Evolutionary conservation across 1,140 invertebrate species (phyloP).

Genomic region (Zophobas atratus): DNA sequence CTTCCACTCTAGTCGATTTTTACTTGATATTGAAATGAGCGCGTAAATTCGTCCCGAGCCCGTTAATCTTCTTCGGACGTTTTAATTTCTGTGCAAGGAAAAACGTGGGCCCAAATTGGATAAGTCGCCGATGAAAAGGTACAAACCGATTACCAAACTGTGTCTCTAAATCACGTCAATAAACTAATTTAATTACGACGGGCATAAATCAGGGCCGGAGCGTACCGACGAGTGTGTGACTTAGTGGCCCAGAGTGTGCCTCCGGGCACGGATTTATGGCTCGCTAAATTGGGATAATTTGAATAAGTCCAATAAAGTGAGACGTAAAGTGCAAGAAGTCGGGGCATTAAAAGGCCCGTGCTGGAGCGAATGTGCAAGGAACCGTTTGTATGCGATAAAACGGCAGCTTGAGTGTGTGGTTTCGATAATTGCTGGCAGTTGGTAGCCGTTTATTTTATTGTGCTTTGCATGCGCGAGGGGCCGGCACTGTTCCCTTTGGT

Average conservation of each 20-base stretch:
- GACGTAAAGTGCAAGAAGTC: slow-evolving; percentile 46
- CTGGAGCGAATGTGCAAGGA: slow-evolving; percentile 16
- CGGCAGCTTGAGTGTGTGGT: slow-evolving; percentile 30
- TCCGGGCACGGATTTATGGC: slow-evolving; percentile 50
- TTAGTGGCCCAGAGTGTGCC: slow-evolving; percentile 20
- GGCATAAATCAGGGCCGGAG: slow-evolving; percentile 23
- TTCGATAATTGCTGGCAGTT: slow-evolving; percentile 42
- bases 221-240: slow-evolving; percentile 34
- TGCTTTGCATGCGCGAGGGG: no score
- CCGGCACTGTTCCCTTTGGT: no score
- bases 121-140: slow-evolving; percentile 27
- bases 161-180: slow-evolving; percentile 27
- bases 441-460: not conserved
- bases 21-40: not conserved
- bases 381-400: slow-evolving; percentile 40
- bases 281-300: slow-evolving; percentile 58
- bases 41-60: not conserved
- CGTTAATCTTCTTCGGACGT: slow-evolving; percentile 26
- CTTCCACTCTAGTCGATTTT: not conserved
- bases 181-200: slow-evolving; percentile 24
- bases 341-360: slow-evolving; percentile 23
- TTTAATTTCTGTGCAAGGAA: slow-evolving; percentile 23
- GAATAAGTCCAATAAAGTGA: slow-evolving; percentile 52
- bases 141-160: slow-evolving; percentile 25
- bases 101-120: slow-evolving; percentile 34